Base-by-base conservation (phyloP, 2,888 invertebrate genomes). In the Escarpia spicata region DNA sequence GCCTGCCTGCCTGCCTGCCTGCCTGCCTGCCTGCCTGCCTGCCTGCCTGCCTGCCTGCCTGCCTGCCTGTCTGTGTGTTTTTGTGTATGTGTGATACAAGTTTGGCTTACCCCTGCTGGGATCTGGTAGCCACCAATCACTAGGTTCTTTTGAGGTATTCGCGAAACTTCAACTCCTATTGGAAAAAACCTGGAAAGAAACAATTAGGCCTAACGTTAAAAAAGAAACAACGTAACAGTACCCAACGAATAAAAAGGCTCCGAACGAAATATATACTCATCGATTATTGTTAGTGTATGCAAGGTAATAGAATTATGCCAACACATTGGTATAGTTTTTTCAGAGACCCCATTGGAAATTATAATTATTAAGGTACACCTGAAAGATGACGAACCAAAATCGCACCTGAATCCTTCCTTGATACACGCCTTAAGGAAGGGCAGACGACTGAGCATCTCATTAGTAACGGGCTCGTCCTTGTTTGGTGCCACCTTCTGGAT, bases 361-460 rank as follows among this genome's bases (percentile, higher is more conserved):
- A 37, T 37, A 37, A 37, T 37, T 58, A 26, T n/a, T 31, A 52
- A 9, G 91, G 44, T 19, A 91, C 19, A 95, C 95, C 95, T 75
- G 75, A 12, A 12, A 52, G 75, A 75, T 75, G n/a, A 75, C 19
- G 26, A 26, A 75, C 2, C n/a, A n/a, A 75, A 75, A 26, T 26
- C 75, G 19, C 37, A 96, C 96, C 96, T 95, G 94, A 96, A 95
- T 10, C 95, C 94, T 96, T 99, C 99, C 96, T 98, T 99, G 1
- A 99, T 95, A 96, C 94, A 98, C 90, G 98, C 98, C 95, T 98
- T 98, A 0, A 98, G 97, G 95, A 98, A 99, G 0, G 97, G 96
- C 26, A 98, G 98, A 92, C 97, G 97, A 43, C 97, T 96, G 92
- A 98, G 95, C 2, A 97, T 96, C 89, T 97, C 97, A 2, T 97